Evolutionary conservation across 2,888 invertebrate species (phyloP), one percentile per base, ranked within the genome.

Genomic region (Amiota mariae): DNA sequence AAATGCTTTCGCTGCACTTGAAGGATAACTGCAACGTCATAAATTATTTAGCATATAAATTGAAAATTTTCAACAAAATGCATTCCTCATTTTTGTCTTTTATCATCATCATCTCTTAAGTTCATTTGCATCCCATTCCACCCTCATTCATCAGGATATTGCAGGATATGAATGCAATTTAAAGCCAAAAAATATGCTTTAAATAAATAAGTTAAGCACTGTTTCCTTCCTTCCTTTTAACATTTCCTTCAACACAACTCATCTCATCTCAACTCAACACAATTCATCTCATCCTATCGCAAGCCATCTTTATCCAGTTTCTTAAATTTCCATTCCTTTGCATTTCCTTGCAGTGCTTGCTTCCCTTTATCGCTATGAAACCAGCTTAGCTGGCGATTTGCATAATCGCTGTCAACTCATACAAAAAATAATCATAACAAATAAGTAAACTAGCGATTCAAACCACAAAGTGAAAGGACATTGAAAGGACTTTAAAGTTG

Each of bases 341-440:
- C 36, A 18, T 24, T 49, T 49, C 11, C 49, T n/a, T 46, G 36
- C 47, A 24, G 15, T 51, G 61, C 61, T 10, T n/a, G n/a, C n/a
- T 12, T 71, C 49, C n/a, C 18, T 20, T 46, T 48, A 68, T 12
- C 54, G 36, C 46, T 56, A n/a, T 15, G 20, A 73, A 51, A 48
- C 67, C 20, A 59, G 47, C 51, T 68, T 68, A 83, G 76, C 81
- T 82, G 70, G 68, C 75, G 72, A 87, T 86, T 86, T 87, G 81
- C 86, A 86, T 86, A 86, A 86, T 87, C 86, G 87, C 79, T 81
- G 83, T 84, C 85, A 87, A 80, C 82, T 80, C 78, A 78, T 77
- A 74, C 72, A 71, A 76, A 76, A 72, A 78, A 71, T 12, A 70
- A 76, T 73, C 77, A 72, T 76, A 78, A 75, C 71, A 72, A 79